These are phyloP conservation scores for Unio delphinus DNA, from an alignment of 2,888 invertebrate species.

Conservation along the genomic window DNA sequence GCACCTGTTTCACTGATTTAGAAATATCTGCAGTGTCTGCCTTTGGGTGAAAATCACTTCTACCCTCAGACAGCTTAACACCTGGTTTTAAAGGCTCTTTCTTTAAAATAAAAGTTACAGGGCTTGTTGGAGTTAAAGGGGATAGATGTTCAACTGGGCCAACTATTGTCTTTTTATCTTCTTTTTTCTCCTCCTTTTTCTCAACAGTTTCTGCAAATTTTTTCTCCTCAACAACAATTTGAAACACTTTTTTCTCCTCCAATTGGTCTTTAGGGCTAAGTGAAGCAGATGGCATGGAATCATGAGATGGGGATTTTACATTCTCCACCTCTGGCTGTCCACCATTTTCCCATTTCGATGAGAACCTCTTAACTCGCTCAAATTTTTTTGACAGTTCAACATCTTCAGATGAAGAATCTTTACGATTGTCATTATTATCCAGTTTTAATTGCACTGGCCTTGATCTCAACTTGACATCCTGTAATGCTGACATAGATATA, in stretches of 20 bases:
- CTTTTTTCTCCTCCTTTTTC: slow-evolving; percentile 9
- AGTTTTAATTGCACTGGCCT: slow-evolving; percentile 26
- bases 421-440: slow-evolving; percentile 17
- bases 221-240: not conserved
- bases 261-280: no score
- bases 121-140: slow-evolving; percentile 10
- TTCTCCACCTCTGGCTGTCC: slow-evolving; percentile 16
- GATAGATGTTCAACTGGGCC: slow-evolving; percentile 2
- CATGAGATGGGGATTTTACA: slow-evolving; percentile 3
- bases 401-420: slow-evolving; percentile 8
- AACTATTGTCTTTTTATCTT: slow-evolving; percentile 6
- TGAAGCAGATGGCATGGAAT: not conserved
- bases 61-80: not conserved
- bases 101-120: slow-evolving; percentile 39
- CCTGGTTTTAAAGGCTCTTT: slow-evolving; percentile 43
- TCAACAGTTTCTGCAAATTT: slow-evolving; percentile 7
- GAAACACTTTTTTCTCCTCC: no score
- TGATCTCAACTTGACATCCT: slow-evolving; percentile 32
- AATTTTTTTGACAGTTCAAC: slow-evolving; percentile 45
- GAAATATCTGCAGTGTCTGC: not conserved
- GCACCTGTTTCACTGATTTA: slow-evolving; percentile 3
- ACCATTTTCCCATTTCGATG: slow-evolving; percentile 35
- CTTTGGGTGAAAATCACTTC: no score
- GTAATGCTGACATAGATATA: slow-evolving; percentile 23
- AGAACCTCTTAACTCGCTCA: slow-evolving; percentile 41